Base-by-base conservation (phyloP, 1,140 invertebrate genomes). In the Drosophila bifasciata region DNA sequence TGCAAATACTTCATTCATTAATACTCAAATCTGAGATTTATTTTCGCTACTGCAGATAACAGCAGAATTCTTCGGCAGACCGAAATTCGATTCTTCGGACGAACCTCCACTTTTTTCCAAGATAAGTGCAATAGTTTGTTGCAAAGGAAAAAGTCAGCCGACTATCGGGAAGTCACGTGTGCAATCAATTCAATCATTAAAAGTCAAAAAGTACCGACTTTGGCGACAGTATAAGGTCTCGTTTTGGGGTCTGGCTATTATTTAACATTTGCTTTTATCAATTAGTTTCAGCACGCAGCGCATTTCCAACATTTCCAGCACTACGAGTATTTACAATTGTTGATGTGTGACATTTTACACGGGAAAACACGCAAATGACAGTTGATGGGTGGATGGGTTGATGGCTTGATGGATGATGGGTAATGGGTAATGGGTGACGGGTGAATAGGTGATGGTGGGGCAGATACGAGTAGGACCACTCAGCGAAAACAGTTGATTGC, bases 311-410 rank as follows among this genome's bases (percentile, higher is more conserved):
- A 36, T 13, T 43, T 19, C 15, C 23, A 13, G 15, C 25, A n/a
- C 19, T 45, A 9, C 49, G 63, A 36, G 17, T 41, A 46, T 56
- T 62, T 61, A 39, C 45, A 49, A 61, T 49, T 40, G 39, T 46
- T 48, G 15, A 66, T 59, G 68, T 80, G 79, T 50, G 61, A 67
- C 77, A 85, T 75, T 79, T 76, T 72, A 58, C 76, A 85, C 75
- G 70, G 57, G 17, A 57, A 73, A 74, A 57, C 60, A 74, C 60
- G 41, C 49, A 67, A 79, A 67, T 67, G 63, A 64, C 19, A 57
- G 66, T 51, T 50, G 66, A 62, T 64, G 68, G 4, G 44, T 49
- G 59, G 76, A 79, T 69, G 55, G 46, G 45, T 52, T 9, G 8
- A 9, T 28, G 28, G 28, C n/a, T n/a, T 50, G 66, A 62, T 69